Conservation (phyloP, 2,797 vertebrate species). For the Geotrypetes seraphini region DNA sequence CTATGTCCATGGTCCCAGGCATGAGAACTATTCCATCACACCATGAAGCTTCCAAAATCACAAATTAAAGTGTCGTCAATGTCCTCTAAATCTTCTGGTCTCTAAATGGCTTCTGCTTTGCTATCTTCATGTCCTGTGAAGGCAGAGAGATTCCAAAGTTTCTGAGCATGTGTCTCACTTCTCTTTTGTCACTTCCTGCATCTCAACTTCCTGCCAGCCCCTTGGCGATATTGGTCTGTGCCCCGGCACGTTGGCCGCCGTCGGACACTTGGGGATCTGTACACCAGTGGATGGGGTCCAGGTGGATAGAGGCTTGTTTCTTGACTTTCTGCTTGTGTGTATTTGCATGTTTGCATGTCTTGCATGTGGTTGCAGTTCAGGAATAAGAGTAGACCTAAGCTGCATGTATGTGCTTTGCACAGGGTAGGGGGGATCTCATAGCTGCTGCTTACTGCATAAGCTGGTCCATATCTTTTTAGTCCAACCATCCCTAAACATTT, state of each 20-base stretch:
- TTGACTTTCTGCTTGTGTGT: slow-evolving; percentile 10
- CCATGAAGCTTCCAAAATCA: no score
- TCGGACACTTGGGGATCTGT: slow-evolving; percentile 95
- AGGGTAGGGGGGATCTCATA: no score
- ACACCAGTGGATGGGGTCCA: slow-evolving; percentile 87
- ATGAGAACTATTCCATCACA: no score
- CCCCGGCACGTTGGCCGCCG: slow-evolving; percentile 84
- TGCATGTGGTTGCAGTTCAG: slow-evolving; percentile 36
- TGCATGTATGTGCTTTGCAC: no score
- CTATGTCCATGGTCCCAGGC: no score
- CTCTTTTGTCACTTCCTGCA: slow-evolving; percentile 67
- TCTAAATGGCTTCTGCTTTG: no score
- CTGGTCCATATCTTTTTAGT: no score
- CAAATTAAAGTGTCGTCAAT: no score
- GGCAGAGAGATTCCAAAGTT: background rate
- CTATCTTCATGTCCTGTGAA: background rate
- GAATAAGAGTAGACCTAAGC: no score
- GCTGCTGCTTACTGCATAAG: no score
- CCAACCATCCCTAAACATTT: no score
- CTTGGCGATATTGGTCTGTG: slow-evolving; percentile 93
- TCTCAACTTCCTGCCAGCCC: slow-evolving; percentile 72
- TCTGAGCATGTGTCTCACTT: slow-evolving; percentile 32
- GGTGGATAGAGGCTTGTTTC: slow-evolving; percentile 71
- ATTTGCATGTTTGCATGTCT: slow-evolving; percentile 35
- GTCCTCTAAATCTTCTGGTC: no score